Conservation (phyloP, 2,888 invertebrate species). For the Sarcophaga caerulescens region DNA sequence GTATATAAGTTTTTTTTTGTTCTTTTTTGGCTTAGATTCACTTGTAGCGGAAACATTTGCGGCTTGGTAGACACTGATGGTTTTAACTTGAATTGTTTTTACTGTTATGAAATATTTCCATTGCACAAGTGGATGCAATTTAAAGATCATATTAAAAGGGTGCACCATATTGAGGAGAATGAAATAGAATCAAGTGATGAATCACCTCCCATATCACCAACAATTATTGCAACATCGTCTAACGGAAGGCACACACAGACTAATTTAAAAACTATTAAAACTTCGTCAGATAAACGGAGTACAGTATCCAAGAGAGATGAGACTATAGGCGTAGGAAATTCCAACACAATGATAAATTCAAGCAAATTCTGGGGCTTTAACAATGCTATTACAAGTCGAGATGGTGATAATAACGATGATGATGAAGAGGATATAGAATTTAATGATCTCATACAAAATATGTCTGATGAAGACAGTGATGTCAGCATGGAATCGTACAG, state of each 20-base stretch:
- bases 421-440: not conserved
- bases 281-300: not conserved
- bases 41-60: constrained; percentile 56
- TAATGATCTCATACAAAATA: not conserved
- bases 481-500: not conserved
- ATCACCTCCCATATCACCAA: not conserved
- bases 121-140: constrained; percentile 50
- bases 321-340: not conserved
- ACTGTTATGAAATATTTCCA: constrained; percentile 61
- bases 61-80: constrained; percentile 53
- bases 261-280: not conserved
- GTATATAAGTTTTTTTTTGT: not conserved
- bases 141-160: constrained; percentile 44
- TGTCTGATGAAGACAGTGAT: not conserved
- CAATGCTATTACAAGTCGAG: constrained; percentile 27
- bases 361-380: not conserved
- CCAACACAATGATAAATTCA: too few relatives aligned
- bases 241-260: not conserved
- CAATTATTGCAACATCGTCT: not conserved
- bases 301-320: not conserved
- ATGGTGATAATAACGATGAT: constrained; percentile 17
- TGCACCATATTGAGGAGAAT: constrained; percentile 43
- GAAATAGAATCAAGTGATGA: constrained; percentile 12
- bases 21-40: constrained; percentile 37
- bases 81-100: constrained; percentile 63